Evolutionary conservation across 1,140 invertebrate genomes (phyloP), one percentile per base, ranked within the genome.

Genomic region (Lepidurus couesii): DNA sequence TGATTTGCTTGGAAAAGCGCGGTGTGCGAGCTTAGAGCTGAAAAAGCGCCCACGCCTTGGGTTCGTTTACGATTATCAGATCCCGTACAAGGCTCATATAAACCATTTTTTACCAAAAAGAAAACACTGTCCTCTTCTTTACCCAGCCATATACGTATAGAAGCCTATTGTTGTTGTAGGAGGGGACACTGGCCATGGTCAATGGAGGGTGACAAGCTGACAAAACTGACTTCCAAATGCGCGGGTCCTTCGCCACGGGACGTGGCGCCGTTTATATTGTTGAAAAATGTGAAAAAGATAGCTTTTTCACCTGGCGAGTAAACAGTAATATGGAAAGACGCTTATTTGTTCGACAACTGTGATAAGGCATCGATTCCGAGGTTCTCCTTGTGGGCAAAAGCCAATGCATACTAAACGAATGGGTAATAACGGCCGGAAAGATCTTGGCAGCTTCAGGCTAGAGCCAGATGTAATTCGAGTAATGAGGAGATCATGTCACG

Each of bases 151-250:
- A 13, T 65, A 7, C 8, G 21, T 16, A 47, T 16, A 2, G 10
- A 47, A 4, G 21, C 21, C 13, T 34, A 34, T 13, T 16, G 53
- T 65, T 65, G 53, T 21, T n/a, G 7, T 11, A 9, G 53, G 13
- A 21, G 16, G n/a, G 21, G 53, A 65, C 13, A 16, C 16, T 16
- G 53, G 16, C 13, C 13, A 65, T 21, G 21, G 34, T 34, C 53
- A 9, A 65, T 65, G 16, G 53, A 21, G 53, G 16, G 53, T 34
- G 53, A 65, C 53, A 65, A n/a, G n/a, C n/a, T n/a, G n/a, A n/a
- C n/a, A n/a, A n/a, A n/a, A 65, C 53, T 65, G 53, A 65, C 53
- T 65, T 65, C 53, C 53, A 65, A 65, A 65, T 65, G 53, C 13
- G 53, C 21, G 16, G 53, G 5, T 13, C 21, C n/a, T 9, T 65